Percentiles rank a stretch among this genome's conserved stretches.
phyloP scores from a whole-genome alignment of 2,113 vertebrate genomes.

The Oncorhynchus nerka region DNA sequence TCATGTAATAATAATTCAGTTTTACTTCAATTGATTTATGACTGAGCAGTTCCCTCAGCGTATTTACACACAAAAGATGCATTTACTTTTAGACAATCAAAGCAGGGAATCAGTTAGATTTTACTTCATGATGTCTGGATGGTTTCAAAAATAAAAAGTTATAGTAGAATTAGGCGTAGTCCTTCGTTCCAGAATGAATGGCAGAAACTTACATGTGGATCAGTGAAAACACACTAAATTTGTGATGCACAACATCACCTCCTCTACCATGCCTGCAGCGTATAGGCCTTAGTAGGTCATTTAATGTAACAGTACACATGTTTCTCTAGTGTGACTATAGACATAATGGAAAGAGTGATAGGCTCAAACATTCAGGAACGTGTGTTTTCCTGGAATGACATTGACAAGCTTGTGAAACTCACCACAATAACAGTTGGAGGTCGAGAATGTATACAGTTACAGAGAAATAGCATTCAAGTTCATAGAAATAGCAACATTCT shows the following conservation, averaged over 20 bases:
- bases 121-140: no score
- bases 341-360: background rate
- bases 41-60: background rate
- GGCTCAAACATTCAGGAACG: background rate
- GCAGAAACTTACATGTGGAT: background rate
- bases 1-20: conserved; percentile 5
- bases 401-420: conserved; percentile 5
- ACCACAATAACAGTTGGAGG: background rate
- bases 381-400: background rate
- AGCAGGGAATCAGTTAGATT: no score
- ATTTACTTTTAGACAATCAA: no score
- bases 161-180: no score
- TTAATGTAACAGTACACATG: background rate
- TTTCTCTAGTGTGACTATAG: background rate
- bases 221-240: background rate
- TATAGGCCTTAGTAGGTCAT: background rate
- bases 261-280: background rate
- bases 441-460: background rate
- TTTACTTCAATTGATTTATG: background rate
- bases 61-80: no score
- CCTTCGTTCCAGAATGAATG: no score
- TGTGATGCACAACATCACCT: conserved; percentile 1
- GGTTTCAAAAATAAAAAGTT: no score
- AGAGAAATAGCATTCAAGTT: background rate
- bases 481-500: background rate